A percentile compares a stretch with the other conserved stretches of the same genome.
These are phyloP conservation scores for Drosophila varians DNA, from an alignment of 1,140 invertebrate species.

Conservation along the genomic window DNA sequence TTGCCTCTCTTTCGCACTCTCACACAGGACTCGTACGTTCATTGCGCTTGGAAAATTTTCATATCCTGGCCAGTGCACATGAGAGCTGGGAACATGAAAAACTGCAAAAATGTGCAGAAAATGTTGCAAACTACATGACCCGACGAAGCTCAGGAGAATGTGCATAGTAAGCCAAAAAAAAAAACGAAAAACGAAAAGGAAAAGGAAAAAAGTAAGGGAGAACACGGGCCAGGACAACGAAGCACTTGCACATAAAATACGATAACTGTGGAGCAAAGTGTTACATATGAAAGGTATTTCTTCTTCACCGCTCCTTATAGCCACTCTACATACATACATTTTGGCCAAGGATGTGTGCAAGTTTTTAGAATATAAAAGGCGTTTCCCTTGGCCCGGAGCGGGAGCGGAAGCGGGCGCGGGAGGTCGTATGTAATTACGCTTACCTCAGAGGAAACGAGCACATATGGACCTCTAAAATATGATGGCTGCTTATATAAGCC, in stretches of 20 bases:
- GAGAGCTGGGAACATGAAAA: constrained; percentile 73
- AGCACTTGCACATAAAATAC: constrained; percentile 75
- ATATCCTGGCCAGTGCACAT: constrained; percentile 73
- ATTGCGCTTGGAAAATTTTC: constrained; percentile 74
- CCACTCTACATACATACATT: constrained; percentile 27
- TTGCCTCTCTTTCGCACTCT: neutral
- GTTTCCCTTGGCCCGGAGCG: constrained; percentile 20
- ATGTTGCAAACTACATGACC: constrained; percentile 73
- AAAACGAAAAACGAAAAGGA: neutral
- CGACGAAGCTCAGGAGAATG: neutral
- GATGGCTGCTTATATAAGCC: constrained; percentile 64
- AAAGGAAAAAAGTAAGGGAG: constrained; percentile 11
- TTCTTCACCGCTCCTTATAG: neutral
- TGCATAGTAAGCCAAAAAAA: constrained; percentile 2
- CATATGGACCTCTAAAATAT: constrained; percentile 62
- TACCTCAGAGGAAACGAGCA: constrained; percentile 44
- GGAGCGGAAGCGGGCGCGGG: constrained; percentile 5
- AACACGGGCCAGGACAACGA: constrained; percentile 32
- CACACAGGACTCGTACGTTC: constrained; percentile 22
- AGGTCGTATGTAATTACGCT: constrained; percentile 67
- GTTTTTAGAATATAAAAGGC: constrained; percentile 69
- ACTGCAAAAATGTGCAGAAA: constrained; percentile 80
- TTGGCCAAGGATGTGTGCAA: constrained; percentile 37
- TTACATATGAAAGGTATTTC: constrained; percentile 77
- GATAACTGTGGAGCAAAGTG: constrained; percentile 75